Conservation (phyloP, 2,888 invertebrate genomes). For the Eilema caniola region DNA sequence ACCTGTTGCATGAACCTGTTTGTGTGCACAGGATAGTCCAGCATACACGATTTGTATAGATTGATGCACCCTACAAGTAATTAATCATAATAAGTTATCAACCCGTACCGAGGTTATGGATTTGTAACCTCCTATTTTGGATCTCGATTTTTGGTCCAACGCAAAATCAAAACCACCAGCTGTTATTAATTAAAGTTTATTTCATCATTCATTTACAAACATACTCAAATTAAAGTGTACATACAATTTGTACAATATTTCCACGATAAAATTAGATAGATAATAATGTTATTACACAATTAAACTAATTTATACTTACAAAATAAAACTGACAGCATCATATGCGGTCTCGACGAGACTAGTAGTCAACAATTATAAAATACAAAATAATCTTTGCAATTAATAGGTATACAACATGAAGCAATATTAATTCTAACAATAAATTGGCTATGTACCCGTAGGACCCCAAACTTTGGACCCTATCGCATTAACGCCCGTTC, state of each 20-base stretch:
- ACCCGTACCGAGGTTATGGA: too few species aligned
- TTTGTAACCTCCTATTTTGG: neutral
- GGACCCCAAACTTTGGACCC: neutral
- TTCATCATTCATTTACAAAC: conserved; percentile 82
- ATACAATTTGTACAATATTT: conserved; percentile 82
- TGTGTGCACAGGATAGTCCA: too few species aligned
- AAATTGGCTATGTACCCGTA: conserved; percentile 54
- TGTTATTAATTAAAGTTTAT: conserved; percentile 82
- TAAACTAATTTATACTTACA: conserved; percentile 51
- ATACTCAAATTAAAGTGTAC: conserved; percentile 75
- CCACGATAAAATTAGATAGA: conserved; percentile 62
- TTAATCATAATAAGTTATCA: too few species aligned
- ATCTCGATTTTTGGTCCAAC: neutral
- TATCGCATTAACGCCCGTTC: too few species aligned
- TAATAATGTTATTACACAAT: conserved; percentile 75
- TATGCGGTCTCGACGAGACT: conserved; percentile 80
- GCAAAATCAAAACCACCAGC: conserved; percentile 12
- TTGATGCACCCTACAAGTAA: too few species aligned
- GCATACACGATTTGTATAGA: too few species aligned
- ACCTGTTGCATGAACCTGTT: too few species aligned
- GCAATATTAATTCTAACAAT: conserved; percentile 34
- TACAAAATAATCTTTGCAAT: conserved; percentile 63
- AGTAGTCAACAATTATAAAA: conserved; percentile 74
- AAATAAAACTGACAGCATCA: conserved; percentile 73
- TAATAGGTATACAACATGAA: conserved; percentile 62